Evolutionary conservation across 2,888 invertebrate genomes (phyloP).

Genomic region (Acronicta psi): DNA sequence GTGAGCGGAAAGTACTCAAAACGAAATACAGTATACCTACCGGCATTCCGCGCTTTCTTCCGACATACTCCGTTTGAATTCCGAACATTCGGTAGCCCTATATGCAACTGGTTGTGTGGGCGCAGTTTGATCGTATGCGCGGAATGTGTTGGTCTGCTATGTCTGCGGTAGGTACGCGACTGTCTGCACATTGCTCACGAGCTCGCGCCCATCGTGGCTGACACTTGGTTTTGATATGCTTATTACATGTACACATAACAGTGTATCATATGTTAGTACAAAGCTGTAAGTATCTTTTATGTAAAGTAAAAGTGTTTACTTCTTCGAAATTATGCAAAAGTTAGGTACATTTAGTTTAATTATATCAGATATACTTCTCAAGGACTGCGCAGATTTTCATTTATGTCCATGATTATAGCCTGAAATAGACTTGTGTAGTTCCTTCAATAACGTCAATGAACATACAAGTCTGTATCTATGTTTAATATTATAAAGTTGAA

Average conservation of each 20-base stretch:
- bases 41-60: constrained; percentile 41
- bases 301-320: too few species aligned
- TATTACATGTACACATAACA: constrained; percentile 3
- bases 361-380: too few species aligned
- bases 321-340: too few species aligned
- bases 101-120: constrained; percentile 55
- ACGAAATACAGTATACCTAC: constrained; percentile 8
- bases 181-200: constrained; percentile 63
- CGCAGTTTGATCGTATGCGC: constrained; percentile 63
- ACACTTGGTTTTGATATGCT: constrained; percentile 59
- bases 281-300: too few species aligned
- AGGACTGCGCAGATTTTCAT: too few species aligned
- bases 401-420: too few species aligned
- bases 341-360: too few species aligned
- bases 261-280: too few species aligned
- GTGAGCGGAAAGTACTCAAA: constrained; percentile 10
- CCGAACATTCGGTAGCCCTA: constrained; percentile 45
- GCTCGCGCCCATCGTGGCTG: constrained; percentile 51
- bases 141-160: constrained; percentile 61
- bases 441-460: too few species aligned
- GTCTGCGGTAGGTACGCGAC: constrained; percentile 56
- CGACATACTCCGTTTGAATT: constrained; percentile 33
- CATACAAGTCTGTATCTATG: too few species aligned
- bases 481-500: too few species aligned
- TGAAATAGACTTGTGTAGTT: too few species aligned